Evolutionary conservation across 2,888 invertebrate species (phyloP).

Genomic region (Heteropelma amictum): DNA sequence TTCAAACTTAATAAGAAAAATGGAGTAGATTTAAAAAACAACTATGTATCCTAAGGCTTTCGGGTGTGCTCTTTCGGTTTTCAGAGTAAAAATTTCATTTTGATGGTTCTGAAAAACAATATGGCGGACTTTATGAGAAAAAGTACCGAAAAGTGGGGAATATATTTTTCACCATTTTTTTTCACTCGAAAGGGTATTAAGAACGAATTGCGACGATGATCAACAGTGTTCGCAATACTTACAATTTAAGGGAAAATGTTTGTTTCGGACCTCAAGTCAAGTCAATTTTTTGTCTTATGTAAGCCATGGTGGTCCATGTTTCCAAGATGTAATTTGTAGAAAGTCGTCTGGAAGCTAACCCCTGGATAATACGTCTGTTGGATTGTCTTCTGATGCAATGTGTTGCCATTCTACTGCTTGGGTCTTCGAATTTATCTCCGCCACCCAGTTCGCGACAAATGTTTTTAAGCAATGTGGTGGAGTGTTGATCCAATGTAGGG

Average conservation of each 20-base stretch:
- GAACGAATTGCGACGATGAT: too few relatives aligned
- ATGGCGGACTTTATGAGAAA: too few relatives aligned
- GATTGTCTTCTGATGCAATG: conserved; percentile 14
- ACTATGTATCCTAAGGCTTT: too few relatives aligned
- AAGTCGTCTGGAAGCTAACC: neutral
- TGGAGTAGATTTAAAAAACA: too few relatives aligned
- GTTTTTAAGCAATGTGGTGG: conserved; percentile 22
- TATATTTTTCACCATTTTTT: too few relatives aligned
- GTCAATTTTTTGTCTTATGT: neutral
- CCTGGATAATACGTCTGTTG: conserved; percentile 28
- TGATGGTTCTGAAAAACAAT: too few relatives aligned
- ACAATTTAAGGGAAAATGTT: neutral
- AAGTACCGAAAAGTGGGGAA: too few relatives aligned
- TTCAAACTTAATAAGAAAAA: too few relatives aligned
- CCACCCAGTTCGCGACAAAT: conserved; percentile 33
- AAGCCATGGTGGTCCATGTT: conserved; percentile 21
- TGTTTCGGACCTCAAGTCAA: conserved; percentile 4
- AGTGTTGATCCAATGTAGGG: conserved; percentile 24
- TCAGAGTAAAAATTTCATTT: too few relatives aligned
- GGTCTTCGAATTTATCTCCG: conserved; percentile 26
- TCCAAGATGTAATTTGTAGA: conserved; percentile 7
- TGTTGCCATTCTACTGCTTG: conserved; percentile 20
- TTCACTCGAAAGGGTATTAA: too few relatives aligned
- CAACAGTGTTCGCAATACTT: too few relatives aligned
- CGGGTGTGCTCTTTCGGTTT: too few relatives aligned